Evolutionary conservation across 2,888 invertebrate genomes (phyloP).

Genomic region (Priapulus caudatus): DNA sequence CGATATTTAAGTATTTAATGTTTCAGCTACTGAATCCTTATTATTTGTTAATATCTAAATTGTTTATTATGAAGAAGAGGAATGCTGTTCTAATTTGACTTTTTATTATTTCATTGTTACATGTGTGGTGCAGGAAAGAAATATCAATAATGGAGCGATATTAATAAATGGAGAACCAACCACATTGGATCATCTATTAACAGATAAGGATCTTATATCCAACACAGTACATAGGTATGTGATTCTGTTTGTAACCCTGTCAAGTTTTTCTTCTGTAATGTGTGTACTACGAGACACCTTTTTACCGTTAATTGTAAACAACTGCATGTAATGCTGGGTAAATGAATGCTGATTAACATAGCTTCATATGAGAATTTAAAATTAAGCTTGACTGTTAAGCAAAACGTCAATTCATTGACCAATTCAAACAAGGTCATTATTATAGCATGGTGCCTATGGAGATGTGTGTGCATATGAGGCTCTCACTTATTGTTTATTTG

Average conservation of each 20-base stretch:
- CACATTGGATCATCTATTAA: slow-evolving; percentile 75
- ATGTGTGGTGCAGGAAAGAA: slow-evolving; percentile 51
- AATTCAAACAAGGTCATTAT: too few species aligned
- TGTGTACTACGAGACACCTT: too few species aligned
- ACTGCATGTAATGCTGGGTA: too few species aligned
- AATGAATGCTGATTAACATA: too few species aligned
- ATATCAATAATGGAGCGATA: slow-evolving; percentile 76
- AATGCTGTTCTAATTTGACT: background rate
- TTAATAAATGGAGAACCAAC: slow-evolving; percentile 88
- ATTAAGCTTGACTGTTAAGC: too few species aligned
- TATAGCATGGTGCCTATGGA: too few species aligned
- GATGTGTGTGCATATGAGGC: background rate
- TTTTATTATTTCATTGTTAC: background rate
- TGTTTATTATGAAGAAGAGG: background rate
- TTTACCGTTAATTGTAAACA: too few species aligned
- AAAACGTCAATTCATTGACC: too few species aligned
- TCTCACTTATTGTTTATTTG: slow-evolving; percentile 34
- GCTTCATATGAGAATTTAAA: too few species aligned
- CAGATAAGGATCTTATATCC: slow-evolving; percentile 81
- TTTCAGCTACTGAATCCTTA: too few species aligned
- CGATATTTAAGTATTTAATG: background rate
- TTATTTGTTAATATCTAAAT: background rate
- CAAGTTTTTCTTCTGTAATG: background rate
- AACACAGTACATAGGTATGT: slow-evolving; percentile 86
- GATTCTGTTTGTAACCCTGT: background rate